phyloP scores from a whole-genome alignment of 2,888 invertebrate genomes.

The Myathropa florea region DNA sequence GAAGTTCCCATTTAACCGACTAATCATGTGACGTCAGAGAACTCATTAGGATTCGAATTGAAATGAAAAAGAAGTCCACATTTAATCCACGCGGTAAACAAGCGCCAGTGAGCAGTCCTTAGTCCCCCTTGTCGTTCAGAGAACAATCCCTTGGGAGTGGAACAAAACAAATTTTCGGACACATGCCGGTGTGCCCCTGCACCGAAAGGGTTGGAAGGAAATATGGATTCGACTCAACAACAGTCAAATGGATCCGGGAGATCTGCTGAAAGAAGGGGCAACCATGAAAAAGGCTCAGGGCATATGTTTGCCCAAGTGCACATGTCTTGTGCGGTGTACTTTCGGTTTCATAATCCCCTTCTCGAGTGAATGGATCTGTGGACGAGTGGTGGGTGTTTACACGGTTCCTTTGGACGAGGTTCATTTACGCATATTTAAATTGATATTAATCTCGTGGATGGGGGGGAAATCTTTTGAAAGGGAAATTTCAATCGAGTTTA shows the following conservation, averaged over 20 bases:
- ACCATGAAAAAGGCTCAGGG: constrained; percentile 32
- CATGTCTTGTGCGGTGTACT: constrained; percentile 54
- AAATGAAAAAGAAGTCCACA: not conserved
- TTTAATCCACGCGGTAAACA: not conserved
- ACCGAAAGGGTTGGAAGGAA: constrained; percentile 39
- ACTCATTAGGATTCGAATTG: not conserved
- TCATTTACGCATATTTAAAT: constrained; percentile 66
- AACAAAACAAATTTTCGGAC: constrained; percentile 53
- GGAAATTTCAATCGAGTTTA: constrained; percentile 46
- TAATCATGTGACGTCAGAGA: not conserved
- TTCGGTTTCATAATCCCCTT: constrained; percentile 37
- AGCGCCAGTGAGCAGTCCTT: constrained; percentile 8
- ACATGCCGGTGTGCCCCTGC: constrained; percentile 55
- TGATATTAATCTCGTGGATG: constrained; percentile 61
- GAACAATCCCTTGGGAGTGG: not conserved
- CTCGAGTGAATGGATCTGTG: not conserved
- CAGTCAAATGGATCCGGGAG: constrained; percentile 46
- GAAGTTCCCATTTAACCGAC: not conserved
- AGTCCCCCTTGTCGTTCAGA: not conserved
- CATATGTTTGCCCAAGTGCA: constrained; percentile 64
- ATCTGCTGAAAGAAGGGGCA: constrained; percentile 33
- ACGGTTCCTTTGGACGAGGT: constrained; percentile 27
- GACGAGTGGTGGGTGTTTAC: constrained; percentile 59
- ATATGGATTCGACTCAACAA: constrained; percentile 14
- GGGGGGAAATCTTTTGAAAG: constrained; percentile 44